A percentile compares a stretch with the other conserved stretches of the same genome.
Evolutionary conservation across 2,113 vertebrate species (phyloP).

Genomic region (Sylvicapra grimmia): DNA sequence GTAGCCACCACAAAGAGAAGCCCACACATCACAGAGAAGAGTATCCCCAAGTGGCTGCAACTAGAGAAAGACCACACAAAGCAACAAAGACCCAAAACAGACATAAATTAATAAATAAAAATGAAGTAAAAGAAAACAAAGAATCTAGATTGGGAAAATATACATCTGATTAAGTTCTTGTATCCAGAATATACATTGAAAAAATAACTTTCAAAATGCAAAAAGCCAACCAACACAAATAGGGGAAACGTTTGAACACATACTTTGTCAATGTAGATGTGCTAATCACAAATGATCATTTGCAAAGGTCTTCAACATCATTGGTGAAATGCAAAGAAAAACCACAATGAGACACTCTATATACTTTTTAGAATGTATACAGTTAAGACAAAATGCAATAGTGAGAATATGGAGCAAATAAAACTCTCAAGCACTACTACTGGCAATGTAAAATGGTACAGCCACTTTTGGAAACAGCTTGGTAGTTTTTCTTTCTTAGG

Average conservation of each 20-base stretch:
- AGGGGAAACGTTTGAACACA: not conserved
- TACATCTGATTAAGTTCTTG: not conserved
- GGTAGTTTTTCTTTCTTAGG: not conserved
- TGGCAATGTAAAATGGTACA: not conserved
- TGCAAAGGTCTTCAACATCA: not conserved
- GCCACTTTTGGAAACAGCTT: not conserved
- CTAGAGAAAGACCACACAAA: not conserved
- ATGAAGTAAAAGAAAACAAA: not conserved
- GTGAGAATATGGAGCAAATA: not conserved
- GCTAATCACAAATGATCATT: not conserved
- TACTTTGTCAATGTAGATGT: not conserved
- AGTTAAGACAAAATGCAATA: not conserved
- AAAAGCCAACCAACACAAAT: not conserved
- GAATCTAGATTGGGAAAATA: not conserved
- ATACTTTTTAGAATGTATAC: not conserved
- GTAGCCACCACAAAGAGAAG: not conserved
- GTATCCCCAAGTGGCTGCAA: not conserved
- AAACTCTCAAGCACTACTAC: not conserved
- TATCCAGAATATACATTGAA: not conserved
- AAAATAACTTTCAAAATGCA: not conserved
- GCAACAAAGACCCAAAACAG: not conserved
- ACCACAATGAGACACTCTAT: not conserved
- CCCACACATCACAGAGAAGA: not conserved
- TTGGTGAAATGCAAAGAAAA: not conserved
- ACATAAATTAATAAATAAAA: not conserved